Evolutionary conservation across 2,888 invertebrate species (phyloP), one percentile per base, ranked within the genome.

Genomic region (Cryptus viduatorius): DNA sequence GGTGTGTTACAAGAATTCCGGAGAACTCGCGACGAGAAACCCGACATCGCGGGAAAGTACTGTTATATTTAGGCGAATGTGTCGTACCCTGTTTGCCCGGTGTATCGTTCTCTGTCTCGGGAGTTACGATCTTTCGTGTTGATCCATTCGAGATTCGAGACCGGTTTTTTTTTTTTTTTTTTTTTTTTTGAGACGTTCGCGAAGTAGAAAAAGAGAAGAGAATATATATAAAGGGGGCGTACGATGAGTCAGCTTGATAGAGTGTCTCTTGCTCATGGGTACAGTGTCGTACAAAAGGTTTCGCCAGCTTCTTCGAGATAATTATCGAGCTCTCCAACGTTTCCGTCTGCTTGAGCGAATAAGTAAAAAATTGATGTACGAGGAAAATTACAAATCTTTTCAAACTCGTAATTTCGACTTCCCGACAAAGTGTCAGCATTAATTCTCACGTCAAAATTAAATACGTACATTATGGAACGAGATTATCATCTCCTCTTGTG

Each of bases 101-200:
- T 31, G 65, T 31, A 37, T 37, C 37, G 37, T 37, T 37, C 67
- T 73, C 69, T 72, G 50, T 19, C 59, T 29, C 59, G 56, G 42
- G 50, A 82, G 78, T 80, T 77, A 84, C 86, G 83, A 84, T 79
- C 84, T 84, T 82, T 79, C 77, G 42, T 29, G 79, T 72, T 79
- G 84, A 83, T 84, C 71, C 78, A 76, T 68, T 67, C 71, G 64
- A 82, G 71, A 77, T 80, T 86, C 79, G 79, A 79, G 84, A 86
- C 84, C 86, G 86, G 86, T 86, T 84, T 83, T 86, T 85, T 85
- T 72, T 61, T 82, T 71, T 29, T 72, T 61, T 82, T 84, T 84
- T 83, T 86, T 85, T 85, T 72, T 61, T 82, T 71, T 29, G 31
- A 73, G 75, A 75, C 37, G 79, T 50, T 79, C 53, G 44, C 75